Base-by-base conservation (phyloP, 1,140 invertebrate genomes). In the Sycophila sp. region DNA sequence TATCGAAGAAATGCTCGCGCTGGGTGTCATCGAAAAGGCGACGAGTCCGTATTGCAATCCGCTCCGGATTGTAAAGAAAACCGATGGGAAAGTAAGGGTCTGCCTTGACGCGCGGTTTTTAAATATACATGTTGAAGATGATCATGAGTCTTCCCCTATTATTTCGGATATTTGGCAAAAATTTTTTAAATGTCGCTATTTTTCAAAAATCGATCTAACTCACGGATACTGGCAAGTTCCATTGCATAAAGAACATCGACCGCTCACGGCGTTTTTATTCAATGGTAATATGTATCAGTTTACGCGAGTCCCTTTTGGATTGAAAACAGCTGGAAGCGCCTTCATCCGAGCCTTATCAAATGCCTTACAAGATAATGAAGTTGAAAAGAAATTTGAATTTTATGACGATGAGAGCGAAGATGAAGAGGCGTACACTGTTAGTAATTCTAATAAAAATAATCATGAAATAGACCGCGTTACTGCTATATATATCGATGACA, bases 91-190 rank as follows among this genome's bases (percentile, higher is more conserved):
- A 5, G 68, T 78, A 1, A 24, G 78, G 45, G 59, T 78, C 17
- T 78, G 78, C 63, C 55, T 78, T 11, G 77, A 80, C 74, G 78
- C 76, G 1, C 67, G 77, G 6, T 6, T 7, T 24, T 24, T 51
- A 24, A 51, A 24, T 24, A 24, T 24, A 51, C 7, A 51, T 26
- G 13, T 51, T 5, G 47, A 51, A 51, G 47, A n/a, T n/a, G n/a
- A n/a, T n/a, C n/a, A n/a, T n/a, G n/a, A n/a, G n/a, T n/a, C n/a
- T n/a, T n/a, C n/a, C 24, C 42, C 42, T 15, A 13, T 47, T 5
- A 62, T 62, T n/a, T 8, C 2, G 2, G 38, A 62, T 13, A n/a
- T 69, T 26, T 30, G 58, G 49, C 55, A 69, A 28, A 42, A 59
- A 47, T 69, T 58, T 59, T n/a, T 30, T 28, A 17, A 32, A 0